These are phyloP conservation scores for Psophia crepitans DNA, from an alignment of 2,113 vertebrate species.

Conservation along the genomic window DNA sequence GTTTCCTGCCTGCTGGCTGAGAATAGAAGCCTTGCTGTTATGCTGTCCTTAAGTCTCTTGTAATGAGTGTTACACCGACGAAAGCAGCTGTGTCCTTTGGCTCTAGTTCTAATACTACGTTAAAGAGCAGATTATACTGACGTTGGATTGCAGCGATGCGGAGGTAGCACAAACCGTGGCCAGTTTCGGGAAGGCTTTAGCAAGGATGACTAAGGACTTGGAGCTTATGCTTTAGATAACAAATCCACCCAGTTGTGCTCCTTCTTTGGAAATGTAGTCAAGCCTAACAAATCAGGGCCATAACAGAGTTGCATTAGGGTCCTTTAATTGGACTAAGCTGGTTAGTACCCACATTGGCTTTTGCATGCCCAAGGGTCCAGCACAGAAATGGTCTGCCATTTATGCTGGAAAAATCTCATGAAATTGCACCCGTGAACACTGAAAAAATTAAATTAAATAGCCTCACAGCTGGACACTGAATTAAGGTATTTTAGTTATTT, in stretches of 20 bases:
- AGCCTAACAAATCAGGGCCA: constrained; percentile 43
- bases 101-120: constrained; percentile 53
- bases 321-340: constrained; percentile 67
- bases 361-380: background rate
- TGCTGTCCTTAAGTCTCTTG: constrained; percentile 32
- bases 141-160: background rate
- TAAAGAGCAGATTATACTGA: constrained; percentile 61
- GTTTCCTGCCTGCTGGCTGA: constrained; percentile 3
- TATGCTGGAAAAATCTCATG: background rate
- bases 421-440: background rate
- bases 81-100: constrained; percentile 61
- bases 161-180: constrained; percentile 31
- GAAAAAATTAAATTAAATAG: background rate
- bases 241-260: constrained; percentile 52
- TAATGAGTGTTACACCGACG: constrained; percentile 43
- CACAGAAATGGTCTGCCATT: background rate
- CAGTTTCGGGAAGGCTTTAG: constrained; percentile 41
- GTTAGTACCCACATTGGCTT: constrained; percentile 29
- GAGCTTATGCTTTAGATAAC: constrained; percentile 45
- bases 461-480: background rate
- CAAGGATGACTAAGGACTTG: constrained; percentile 55
- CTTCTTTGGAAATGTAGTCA: constrained; percentile 29
- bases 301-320: background rate
- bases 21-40: constrained; percentile 57
- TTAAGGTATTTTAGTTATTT: background rate